Evolutionary conservation across 2,113 vertebrate genomes (phyloP), one percentile per base, ranked within the genome.

Genomic region (Solea senegalensis): DNA sequence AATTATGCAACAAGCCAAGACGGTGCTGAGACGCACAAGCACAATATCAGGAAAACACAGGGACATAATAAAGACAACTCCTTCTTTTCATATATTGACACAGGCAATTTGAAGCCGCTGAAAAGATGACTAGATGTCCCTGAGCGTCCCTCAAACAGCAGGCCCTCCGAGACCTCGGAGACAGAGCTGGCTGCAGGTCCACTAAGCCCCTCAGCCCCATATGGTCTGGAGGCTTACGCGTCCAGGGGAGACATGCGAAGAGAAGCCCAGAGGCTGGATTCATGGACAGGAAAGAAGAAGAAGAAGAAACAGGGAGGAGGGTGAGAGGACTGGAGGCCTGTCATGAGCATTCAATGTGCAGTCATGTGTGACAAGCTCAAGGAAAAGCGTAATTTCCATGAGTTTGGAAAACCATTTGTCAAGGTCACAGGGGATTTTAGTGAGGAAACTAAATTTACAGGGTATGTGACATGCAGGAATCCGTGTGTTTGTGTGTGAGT

Each of bases 151-250:
- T 50, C 64, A 83, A 72, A 83, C 78, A 87, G 72, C 63, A 72
- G 75, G 60, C 48, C 44, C 48, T 61, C 69, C 1, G 12, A 56
- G 49, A 57, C 55, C 48, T 61, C 69, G 1, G 14, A 56, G 49
- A 57, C 55, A 28, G 83, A 71, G 27, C 48, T 67, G 72, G 80
- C 65, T 69, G 77, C 62, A 67, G 78, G 76, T 84, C 79, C 59
- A 50, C 80, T 89, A 91, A 91, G 82, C 87, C 72, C 83, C 74
- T 78, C 51, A n/a, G 65, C 79, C 66, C 85, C 91, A 92, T 91
- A 91, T 92, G 91, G 87, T 88, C 73, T 69, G 64, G 14, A 75
- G 81, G 86, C 82, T 85, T 87, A 86, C 62, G 9, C 28, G 68
- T 63, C 58, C 70, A 9, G 44, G 73, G 64, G 80, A 54, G 65